Conservation (phyloP, 2,888 invertebrate genomes). For the Xylota sylvarum region DNA sequence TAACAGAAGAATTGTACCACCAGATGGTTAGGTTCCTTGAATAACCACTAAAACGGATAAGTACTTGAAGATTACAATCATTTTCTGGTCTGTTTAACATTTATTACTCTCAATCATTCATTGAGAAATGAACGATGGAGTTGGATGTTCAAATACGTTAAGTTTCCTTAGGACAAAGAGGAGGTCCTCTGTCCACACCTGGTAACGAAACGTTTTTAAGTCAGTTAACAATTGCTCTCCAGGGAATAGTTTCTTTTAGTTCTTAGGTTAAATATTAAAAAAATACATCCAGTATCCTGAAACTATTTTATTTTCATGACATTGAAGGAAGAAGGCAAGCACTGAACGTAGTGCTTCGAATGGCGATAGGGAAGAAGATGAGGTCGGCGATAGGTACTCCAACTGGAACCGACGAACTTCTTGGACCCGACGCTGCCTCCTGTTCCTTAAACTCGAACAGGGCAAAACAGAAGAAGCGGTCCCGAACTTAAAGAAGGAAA, state of each 20-base stretch:
- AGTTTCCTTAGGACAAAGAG: not conserved
- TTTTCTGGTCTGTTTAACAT: not conserved
- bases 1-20: not conserved
- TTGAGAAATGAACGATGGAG: not conserved
- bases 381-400: no score
- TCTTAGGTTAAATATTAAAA: not conserved
- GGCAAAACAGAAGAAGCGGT: no score
- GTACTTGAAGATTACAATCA: not conserved
- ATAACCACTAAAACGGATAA: slow-evolving; percentile 1
- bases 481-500: no score
- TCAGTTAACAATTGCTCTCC: slow-evolving; percentile 24
- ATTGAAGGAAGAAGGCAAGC: no score
- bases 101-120: slow-evolving; percentile 1
- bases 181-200: not conserved
- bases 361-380: no score
- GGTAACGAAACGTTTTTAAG: slow-evolving; percentile 3
- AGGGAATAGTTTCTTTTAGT: not conserved
- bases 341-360: no score
- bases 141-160: not conserved
- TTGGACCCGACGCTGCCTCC: no score
- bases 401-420: no score
- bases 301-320: no score
- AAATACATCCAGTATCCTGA: not conserved
- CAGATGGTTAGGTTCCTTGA: not conserved
- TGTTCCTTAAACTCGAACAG: no score